Base-by-base conservation (phyloP, 2,888 invertebrate genomes). In the Archips xylosteana region DNA sequence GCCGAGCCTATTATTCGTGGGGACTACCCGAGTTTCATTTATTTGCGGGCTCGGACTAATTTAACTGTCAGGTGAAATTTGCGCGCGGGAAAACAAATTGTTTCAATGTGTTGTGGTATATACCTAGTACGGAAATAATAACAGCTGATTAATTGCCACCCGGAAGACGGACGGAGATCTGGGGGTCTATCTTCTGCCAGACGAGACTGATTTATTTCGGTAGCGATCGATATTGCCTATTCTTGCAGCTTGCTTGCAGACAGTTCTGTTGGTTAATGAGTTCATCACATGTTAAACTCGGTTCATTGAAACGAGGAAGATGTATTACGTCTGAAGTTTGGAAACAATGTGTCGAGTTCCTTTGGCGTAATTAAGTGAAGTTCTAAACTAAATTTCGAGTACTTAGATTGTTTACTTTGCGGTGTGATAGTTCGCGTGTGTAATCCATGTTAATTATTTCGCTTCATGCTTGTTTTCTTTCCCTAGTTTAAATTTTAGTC, bases 41-140 rank as follows among this genome's bases (percentile, higher is more conserved):
- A 84, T 89, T 87, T 85, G 82, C 80, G 81, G 80, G 77, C 79
- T 75, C 79, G 75, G 78, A 83, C 87, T 88, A 88, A 89, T 89
- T 90, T 86, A 85, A 86, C 85, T 86, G 87, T 86, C 86, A 84
- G 80, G 76, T 79, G 81, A 79, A 83, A 83, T 82, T 84, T 82
- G 80, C 77, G 78, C 75, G 70, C 74, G 75, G 74, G 67, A 75
- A 82, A 85, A 88, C 83, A 87, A 86, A 87, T 88, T 81, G 84
- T 83, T 79, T 78, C 81, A 79, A 83, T 82, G 82, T 78, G 82
- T 78, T 74, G 74, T 75, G 71, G 71, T 75, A 77, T 76, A 77
- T 51, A 69, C 49, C 60, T 60, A 51, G 67, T n/a, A 36, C 69
- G 59, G 71, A 68, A 75, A 74, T 75, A 73, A 76, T 79, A 77